A percentile compares a stretch with the other conserved stretches of the same genome.
Conservation (phyloP, 2,113 vertebrate species). For the Symphodus melops region DNA sequence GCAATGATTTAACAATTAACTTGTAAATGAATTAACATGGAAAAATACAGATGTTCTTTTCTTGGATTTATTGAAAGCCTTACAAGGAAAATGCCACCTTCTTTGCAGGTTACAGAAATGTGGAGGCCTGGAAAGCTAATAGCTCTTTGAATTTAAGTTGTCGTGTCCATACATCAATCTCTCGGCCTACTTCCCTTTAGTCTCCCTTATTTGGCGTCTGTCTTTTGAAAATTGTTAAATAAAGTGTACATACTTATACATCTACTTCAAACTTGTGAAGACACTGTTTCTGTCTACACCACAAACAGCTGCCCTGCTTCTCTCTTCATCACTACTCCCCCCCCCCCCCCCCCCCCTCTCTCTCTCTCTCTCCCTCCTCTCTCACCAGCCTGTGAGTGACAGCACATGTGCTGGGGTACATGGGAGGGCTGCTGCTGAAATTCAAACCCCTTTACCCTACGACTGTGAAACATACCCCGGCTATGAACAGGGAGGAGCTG, state of each 20-base stretch:
- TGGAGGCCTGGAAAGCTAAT: too few relatives aligned
- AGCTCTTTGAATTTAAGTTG: too few relatives aligned
- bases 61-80: too few relatives aligned
- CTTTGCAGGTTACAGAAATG: too few relatives aligned
- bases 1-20: background rate
- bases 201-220: background rate
- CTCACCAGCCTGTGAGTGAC: constrained; percentile 71
- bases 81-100: too few relatives aligned
- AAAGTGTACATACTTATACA: constrained; percentile 23
- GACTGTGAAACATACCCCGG: constrained; percentile 72
- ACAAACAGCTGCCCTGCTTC: constrained; percentile 71
- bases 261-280: constrained; percentile 26
- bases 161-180: too few relatives aligned
- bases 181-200: background rate
- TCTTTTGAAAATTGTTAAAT: constrained; percentile 17
- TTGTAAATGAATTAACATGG: too few relatives aligned
- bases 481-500: constrained; percentile 76
- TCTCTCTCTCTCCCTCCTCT: constrained; percentile 9
- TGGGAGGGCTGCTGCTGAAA: constrained; percentile 76
- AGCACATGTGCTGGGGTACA: constrained; percentile 81
- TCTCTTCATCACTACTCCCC: constrained; percentile 58
- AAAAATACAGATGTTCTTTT: too few relatives aligned
- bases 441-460: constrained; percentile 70
- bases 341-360: constrained; percentile 11
- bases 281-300: constrained; percentile 53